Evolutionary conservation across 2,888 invertebrate genomes (phyloP), one percentile per base, ranked within the genome.

Genomic region (Brachyopa scutellaris): DNA sequence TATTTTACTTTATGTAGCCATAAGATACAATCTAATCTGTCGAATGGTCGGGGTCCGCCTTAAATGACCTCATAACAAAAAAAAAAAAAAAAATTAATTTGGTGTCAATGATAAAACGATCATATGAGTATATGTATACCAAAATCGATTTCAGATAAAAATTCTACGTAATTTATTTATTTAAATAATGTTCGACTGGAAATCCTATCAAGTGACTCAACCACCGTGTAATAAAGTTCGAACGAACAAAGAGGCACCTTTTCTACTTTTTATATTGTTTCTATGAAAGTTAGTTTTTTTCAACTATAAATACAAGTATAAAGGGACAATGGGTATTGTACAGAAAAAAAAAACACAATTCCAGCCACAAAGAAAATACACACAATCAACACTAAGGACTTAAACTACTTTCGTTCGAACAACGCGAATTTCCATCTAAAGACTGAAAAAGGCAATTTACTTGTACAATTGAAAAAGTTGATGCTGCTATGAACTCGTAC

Each of bases 371-470:
- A 53, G 5, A 53, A 6, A 31, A 42, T n/a, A 19, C 17, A 29
- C 11, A 53, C 2, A 11, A 7, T 33, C 11, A 38, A 4, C 26
- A n/a, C n/a, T n/a, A n/a, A n/a, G n/a, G n/a, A n/a, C 6, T 26
- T 15, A 26, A 21, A 36, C 19, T 21, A 26, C 26, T 26, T 26
- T 26, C 3, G 6, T 26, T 6, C 26, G 26, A n/a, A 26, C 26
- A 26, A 5, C 21, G 66, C 33, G 33, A 57, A 42, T 45, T 42
- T 59, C 73, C 45, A 59, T 69, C 36, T 55, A 55, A 38, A 47
- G 42, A 49, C 47, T 61, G 31, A 61, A 53, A 45, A 79, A 62
- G 59, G 47, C 61, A 74, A 61, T n/a, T n/a, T n/a, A n/a, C n/a
- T n/a, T n/a, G 40, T 42, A 61, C 67, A 74, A 40, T 57, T 45